These are phyloP conservation scores for Archips xylosteana DNA, from an alignment of 2,888 invertebrate genomes.

Conservation along the genomic window DNA sequence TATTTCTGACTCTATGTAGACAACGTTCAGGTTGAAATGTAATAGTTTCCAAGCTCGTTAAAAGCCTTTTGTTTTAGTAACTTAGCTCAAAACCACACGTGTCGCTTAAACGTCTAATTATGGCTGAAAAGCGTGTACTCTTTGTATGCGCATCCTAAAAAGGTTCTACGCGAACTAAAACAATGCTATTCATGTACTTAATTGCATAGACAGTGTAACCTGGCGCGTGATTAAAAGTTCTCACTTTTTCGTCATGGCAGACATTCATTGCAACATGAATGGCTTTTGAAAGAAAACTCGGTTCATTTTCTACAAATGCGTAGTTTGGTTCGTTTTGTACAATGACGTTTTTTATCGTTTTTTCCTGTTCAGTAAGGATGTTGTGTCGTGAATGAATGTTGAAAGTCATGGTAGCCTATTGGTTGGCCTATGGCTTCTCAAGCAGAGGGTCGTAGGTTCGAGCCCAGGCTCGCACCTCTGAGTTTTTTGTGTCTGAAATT, in stretches of 20 bases:
- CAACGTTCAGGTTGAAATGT: background rate
- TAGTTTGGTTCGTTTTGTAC: background rate
- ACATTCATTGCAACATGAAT: constrained; percentile 15
- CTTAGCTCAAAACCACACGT: constrained; percentile 4
- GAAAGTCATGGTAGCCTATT: too few relatives aligned
- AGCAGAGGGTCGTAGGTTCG: too few relatives aligned
- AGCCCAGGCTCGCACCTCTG: too few relatives aligned
- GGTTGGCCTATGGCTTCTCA: too few relatives aligned
- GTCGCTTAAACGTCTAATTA: constrained; percentile 16
- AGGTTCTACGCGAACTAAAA: background rate
- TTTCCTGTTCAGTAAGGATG: background rate
- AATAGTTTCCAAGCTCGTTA: background rate
- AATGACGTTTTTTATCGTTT: background rate
- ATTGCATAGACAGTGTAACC: constrained; percentile 11
- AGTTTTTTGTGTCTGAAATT: too few relatives aligned
- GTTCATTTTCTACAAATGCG: background rate
- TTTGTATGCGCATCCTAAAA: background rate
- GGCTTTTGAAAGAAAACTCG: background rate
- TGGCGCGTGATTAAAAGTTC: constrained; percentile 3
- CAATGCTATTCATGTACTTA: constrained; percentile 13
- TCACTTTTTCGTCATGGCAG: background rate
- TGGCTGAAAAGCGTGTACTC: constrained; percentile 5
- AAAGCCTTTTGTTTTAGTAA: background rate
- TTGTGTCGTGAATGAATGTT: too few relatives aligned
- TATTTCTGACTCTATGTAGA: background rate